Evolutionary conservation across 2,888 invertebrate species (phyloP), one percentile per base, ranked within the genome.

Genomic region (Oxycera nigricornis): DNA sequence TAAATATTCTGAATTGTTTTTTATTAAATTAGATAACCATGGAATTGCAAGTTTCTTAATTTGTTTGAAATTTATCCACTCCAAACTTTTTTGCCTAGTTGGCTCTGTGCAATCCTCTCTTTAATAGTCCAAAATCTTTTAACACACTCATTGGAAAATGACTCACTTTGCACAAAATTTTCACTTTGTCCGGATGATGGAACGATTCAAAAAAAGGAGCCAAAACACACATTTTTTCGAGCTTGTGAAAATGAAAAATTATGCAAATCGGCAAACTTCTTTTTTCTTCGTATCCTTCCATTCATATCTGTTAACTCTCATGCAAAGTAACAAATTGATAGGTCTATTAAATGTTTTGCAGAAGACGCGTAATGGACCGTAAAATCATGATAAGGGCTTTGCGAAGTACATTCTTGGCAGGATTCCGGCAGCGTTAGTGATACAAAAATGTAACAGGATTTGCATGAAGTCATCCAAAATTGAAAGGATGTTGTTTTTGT

Each of bases 331-430:
- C 9, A 39, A 65, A 65, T 41, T 41, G 65, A 52, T 70, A 70
- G 30, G 9, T 20, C 70, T 55, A 31, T 70, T 52, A 70, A 70
- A 52, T 46, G 20, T 55, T 65, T 65, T 30, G 70, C 55, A 52
- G 55, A 70, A 70, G 28, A 52, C 55, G 55, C 14, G 52, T 70
- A 70, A 70, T 70, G 70, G 70, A 55, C 31, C 35, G 70, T 70
- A 55, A 70, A 70, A 70, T 68, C 68, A 28, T 20, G 68, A 68
- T 68, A 68, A 68, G 68, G 30, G 20, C 31, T 22, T 31, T n/a
- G 55, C 52, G 30, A 70, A 35, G 55, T 22, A 30, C 28, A 30
- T 55, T 70, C 22, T 46, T 30, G 46, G 39, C 30, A 17, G 17
- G 17, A 61, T 59, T 28, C 14, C 31, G 61, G 61, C 61, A 61